Base-by-base conservation (phyloP, 2,797 vertebrate genomes). In the Myripristis murdjan region DNA sequence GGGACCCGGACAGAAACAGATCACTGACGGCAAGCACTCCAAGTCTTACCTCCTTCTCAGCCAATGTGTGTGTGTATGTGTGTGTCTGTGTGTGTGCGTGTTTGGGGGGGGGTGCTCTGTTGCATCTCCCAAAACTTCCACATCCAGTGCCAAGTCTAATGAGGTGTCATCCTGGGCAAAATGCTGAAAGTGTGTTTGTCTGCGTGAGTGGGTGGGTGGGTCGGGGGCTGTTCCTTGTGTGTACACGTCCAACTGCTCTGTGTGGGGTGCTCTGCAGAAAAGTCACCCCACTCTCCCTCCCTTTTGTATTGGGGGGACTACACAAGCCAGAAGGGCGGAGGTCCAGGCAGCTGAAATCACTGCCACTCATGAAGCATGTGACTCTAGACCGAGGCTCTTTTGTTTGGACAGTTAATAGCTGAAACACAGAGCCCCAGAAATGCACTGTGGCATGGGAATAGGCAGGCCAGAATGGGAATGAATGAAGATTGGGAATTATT, bases 201-300 rank as follows among this genome's bases (percentile, higher is more conserved):
- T 91, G 83, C 84, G 87, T 70, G 86, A 59, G 70, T 83, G 81
- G 84, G 82, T 91, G 82, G 76, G 84, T 79, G 83, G 86, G 83
- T 55, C n/a, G 83, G 83, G 82, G 87, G 83, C 87, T 59, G 89
- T n/a, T 90, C 79, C 85, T 81, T 85, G 66, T 87, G 81, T 84
- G 73, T 85, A 81, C 83, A 16, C 26, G 41, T 47, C 35, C 23
- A 22, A 22, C 59, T 74, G 66, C 58, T 84, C 76, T 89, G 72
- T 90, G 76, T 82, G 79, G 72, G 73, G 81, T 71, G 72, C 75
- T 83, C 79, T 73, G 83, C 63, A 41, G 79, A 88, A 70, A 90
- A 91, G 90, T 92, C 92, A 91, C 92, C 87, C 91, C 92, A 92
- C 84, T 90, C 82, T 82, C 73, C 70, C 73, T 74, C 65, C 55